A percentile compares a stretch with the other conserved stretches of the same genome.
Evolutionary conservation across 2,888 invertebrate genomes (phyloP).

Genomic region (Aphodius granarius): DNA sequence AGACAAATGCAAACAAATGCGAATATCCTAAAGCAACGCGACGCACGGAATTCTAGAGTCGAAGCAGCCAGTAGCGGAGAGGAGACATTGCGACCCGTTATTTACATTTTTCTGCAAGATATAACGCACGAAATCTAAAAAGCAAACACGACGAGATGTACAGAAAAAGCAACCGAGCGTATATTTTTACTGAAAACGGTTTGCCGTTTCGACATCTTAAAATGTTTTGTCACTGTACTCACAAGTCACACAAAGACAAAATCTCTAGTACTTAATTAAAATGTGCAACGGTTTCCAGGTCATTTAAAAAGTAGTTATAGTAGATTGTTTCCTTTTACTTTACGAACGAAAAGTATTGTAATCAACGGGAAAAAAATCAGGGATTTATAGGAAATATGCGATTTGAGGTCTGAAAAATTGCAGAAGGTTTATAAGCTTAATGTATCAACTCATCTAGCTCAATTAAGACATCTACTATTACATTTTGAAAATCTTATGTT

Average conservation of each 20-base stretch:
- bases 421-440: too few relatives aligned
- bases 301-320: neutral
- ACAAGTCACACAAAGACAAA: neutral
- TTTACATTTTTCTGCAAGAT: neutral
- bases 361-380: too few relatives aligned
- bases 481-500: too few relatives aligned
- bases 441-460: too few relatives aligned
- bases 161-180: neutral
- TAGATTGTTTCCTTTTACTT: too few relatives aligned
- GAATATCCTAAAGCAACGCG: neutral
- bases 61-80: too few relatives aligned
- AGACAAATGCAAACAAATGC: neutral
- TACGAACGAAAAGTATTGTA: too few relatives aligned
- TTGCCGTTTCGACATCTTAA: neutral
- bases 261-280: constrained; percentile 1
- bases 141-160: neutral
- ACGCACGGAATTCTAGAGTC: neutral
- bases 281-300: neutral
- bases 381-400: too few relatives aligned
- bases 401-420: too few relatives aligned
- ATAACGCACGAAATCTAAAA: neutral
- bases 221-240: neutral
- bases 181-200: neutral
- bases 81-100: neutral
- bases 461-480: too few relatives aligned